Conservation (phyloP, 1,140 invertebrate genomes). For the Drosophila takahashii region DNA sequence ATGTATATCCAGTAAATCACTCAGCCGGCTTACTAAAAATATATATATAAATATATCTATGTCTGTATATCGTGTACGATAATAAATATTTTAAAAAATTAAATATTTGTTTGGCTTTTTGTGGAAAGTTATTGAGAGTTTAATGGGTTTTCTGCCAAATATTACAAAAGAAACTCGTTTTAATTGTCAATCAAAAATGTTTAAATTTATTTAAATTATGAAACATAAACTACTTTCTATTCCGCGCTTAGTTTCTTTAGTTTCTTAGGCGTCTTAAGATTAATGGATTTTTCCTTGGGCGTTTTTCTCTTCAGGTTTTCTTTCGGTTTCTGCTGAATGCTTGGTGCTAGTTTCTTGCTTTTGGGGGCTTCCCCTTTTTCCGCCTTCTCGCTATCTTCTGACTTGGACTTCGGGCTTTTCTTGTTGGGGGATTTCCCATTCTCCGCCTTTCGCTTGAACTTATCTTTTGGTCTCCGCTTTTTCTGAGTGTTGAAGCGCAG, state of each 20-base stretch:
- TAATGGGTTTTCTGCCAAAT: no score
- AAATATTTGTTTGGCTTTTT: not conserved
- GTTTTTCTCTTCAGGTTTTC: slow-evolving; percentile 17
- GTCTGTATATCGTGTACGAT: slow-evolving; percentile 77
- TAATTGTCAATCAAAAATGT: slow-evolving; percentile 1
- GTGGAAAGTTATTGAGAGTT: no score
- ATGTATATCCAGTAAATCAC: slow-evolving; percentile 73
- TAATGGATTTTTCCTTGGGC: not conserved
- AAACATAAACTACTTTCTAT: slow-evolving; percentile 27
- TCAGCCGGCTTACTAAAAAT: slow-evolving; percentile 69
- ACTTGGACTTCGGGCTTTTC: not conserved
- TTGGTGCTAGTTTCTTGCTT: not conserved
- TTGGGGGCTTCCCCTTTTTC: slow-evolving; percentile 8
- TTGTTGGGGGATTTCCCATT: slow-evolving; percentile 15
- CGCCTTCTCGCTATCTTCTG: not conserved
- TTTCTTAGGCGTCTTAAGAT: slow-evolving; percentile 29
- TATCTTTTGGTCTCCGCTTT: slow-evolving; percentile 33
- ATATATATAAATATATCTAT: slow-evolving; percentile 62
- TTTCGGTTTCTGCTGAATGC: slow-evolving; percentile 12
- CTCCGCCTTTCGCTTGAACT: slow-evolving; percentile 39
- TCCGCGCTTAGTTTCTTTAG: slow-evolving; percentile 30
- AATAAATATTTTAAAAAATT: slow-evolving; percentile 78
- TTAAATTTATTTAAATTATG: slow-evolving; percentile 28
- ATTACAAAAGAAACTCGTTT: not conserved
- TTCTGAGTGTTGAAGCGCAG: slow-evolving; percentile 66